Evolutionary conservation across 2,113 vertebrate genomes (phyloP), one percentile per base, ranked within the genome.

Genomic region (Psilopsiagon aurifrons): DNA sequence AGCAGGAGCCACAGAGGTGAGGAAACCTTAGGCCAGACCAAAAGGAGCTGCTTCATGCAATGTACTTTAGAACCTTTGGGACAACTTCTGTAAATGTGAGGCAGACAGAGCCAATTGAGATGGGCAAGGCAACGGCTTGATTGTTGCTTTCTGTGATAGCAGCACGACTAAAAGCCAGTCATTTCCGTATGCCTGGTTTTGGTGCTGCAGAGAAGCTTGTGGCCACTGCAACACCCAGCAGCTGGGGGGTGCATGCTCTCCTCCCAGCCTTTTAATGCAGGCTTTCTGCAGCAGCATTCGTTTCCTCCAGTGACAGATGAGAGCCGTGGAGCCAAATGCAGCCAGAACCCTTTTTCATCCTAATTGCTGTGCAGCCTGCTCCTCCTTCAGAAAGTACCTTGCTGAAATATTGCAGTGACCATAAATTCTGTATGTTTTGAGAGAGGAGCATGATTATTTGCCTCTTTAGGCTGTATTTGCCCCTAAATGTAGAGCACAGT

Each of bases 331-430:
- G 79, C 76, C 70, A 74, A 60, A 54, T 31, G 91, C 79, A 83
- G 92, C 84, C 63, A 9, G 49, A 85, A 64, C 13, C 41, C 79
- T 83, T 80, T 91, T 79, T 92, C 74, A 84, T 76, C 66, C 93
- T 88, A 44, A 89, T 75, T 90, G 90, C 83, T 84, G 49, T 46
- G 29, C 27, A 4, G 90, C 70, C 78, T 11, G 8, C 52, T 68
- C 82, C 77, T 71, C 91, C 80, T 95, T 76, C 67, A 39, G 46
- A 90, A 73, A 44, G 31, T 51, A 69, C 71, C 57, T 55, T 43
- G 79, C 90, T 94, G 94, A 94, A 94, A 83, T 82, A 85, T 66
- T 78, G 90, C 86, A n/a, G 76, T 24, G 77, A 17, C 78, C 49
- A 33, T 91, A 94, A 93, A 88, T 92, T 46, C 4, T 41, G 25